Evolutionary conservation across 2,888 invertebrate genomes (phyloP).

Genomic region (Nemoura dubitans): DNA sequence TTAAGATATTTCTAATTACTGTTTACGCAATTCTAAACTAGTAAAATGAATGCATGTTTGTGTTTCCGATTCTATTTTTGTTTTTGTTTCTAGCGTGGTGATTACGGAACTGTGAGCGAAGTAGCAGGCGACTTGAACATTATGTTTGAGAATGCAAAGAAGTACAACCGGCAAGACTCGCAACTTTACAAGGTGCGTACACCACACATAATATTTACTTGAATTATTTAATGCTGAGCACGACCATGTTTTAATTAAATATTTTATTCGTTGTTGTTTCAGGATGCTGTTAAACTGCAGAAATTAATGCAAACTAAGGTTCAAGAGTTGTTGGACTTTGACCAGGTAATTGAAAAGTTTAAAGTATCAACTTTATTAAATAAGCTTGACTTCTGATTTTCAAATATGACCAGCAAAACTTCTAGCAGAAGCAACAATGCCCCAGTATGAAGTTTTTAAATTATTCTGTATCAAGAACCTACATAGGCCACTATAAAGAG

Average conservation of each 20-base stretch:
- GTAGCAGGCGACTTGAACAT: constrained; percentile 94
- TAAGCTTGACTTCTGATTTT: neutral
- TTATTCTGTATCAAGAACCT: too few species aligned
- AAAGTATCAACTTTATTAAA: too few species aligned
- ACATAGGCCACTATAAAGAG: too few species aligned
- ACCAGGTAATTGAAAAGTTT: constrained; percentile 59
- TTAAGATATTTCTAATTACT: constrained; percentile 21
- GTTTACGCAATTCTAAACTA: neutral
- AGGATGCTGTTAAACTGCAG: constrained; percentile 85
- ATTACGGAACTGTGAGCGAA: constrained; percentile 85
- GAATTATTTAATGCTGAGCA: neutral
- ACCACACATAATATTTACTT: constrained; percentile 45
- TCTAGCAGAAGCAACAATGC: too few species aligned
- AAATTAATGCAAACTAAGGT: constrained; percentile 85
- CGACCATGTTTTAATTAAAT: neutral
- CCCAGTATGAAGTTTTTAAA: too few species aligned
- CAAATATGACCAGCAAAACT: neutral
- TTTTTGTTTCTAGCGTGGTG: constrained; percentile 66
- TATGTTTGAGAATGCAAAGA: constrained; percentile 96
- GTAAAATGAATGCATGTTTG: too few species aligned
- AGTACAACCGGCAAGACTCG: constrained; percentile 84
- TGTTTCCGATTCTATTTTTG: neutral
- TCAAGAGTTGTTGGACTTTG: constrained; percentile 74
- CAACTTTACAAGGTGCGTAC: constrained; percentile 76
- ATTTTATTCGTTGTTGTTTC: constrained; percentile 33